These are phyloP conservation scores for Gavia stellata DNA, from an alignment of 2,113 vertebrate genomes.

Conservation along the genomic window DNA sequence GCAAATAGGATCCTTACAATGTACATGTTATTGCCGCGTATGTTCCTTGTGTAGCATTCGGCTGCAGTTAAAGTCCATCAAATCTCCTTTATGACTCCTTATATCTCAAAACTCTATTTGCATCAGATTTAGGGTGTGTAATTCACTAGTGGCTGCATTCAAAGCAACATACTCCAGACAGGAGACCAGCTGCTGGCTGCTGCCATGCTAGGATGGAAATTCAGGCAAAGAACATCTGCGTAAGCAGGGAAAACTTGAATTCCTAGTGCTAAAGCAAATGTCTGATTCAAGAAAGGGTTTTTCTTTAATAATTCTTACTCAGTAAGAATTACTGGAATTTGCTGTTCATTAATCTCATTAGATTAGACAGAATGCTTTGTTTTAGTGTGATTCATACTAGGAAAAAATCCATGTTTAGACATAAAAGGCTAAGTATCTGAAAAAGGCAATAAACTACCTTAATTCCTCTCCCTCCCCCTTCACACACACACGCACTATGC, in stretches of 20 bases:
- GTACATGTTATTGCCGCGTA: not conserved
- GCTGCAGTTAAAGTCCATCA: conserved; percentile 41
- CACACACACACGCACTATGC: rapidly evolving
- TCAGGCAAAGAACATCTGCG: not conserved
- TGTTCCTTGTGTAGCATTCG: not conserved
- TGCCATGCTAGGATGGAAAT: not conserved
- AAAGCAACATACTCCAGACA: not conserved
- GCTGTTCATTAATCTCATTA: not conserved
- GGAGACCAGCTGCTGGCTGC: not conserved
- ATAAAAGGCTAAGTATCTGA: not conserved
- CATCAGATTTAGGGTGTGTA: not conserved
- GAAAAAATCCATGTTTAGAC: rapidly evolving
- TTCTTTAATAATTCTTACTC: not conserved
- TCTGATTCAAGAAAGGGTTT: not conserved
- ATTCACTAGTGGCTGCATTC: not conserved
- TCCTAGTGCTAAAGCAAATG: not conserved
- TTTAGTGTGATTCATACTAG: not conserved
- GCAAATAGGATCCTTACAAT: conserved; percentile 61
- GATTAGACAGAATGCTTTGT: not conserved
- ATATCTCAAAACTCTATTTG: conserved; percentile 6
- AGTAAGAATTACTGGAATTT: not conserved
- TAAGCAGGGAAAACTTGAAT: not conserved
- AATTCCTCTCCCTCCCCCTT: not conserved
- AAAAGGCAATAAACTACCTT: not conserved
- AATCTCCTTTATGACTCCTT: conserved; percentile 30